Evolutionary conservation across 1,140 invertebrate species (phyloP).

Genomic region (Babylonia areolata): DNA sequence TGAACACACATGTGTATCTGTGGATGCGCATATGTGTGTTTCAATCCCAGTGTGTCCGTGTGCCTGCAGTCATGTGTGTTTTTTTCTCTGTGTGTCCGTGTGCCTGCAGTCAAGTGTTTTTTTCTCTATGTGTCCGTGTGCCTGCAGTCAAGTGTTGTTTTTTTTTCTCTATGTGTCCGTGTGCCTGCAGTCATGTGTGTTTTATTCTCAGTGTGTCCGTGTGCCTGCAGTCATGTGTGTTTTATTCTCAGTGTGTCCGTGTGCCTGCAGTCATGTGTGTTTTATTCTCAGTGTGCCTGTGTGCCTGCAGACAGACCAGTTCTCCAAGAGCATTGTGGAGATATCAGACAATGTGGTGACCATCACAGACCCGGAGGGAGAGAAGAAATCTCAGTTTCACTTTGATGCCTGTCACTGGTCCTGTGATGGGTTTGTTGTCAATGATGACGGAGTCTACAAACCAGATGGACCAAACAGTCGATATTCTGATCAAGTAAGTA

Average conservation of each 20-base stretch:
- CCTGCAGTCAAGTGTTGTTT: not conserved
- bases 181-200: not conserved
- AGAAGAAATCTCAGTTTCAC: not conserved
- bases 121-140: not conserved
- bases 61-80: not conserved
- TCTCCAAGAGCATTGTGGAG: not conserved
- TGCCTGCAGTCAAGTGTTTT: not conserved
- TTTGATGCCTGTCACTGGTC: slow-evolving; percentile 25
- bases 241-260: not conserved
- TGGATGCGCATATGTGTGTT: not conserved
- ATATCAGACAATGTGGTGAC: slow-evolving; percentile 8
- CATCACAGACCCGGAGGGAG: not conserved
- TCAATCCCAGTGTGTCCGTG: not conserved
- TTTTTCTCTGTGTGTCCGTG: not conserved
- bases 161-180: not conserved
- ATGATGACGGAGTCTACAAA: not conserved
- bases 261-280: not conserved
- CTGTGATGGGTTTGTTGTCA: not conserved
- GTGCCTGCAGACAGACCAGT: not conserved
- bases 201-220: not conserved
- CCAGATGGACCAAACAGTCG: not conserved
- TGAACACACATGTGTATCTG: not conserved
- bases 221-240: not conserved
- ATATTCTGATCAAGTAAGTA: slow-evolving; percentile 2
- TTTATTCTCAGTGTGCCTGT: not conserved